A percentile compares a stretch with the other conserved stretches of the same genome.
Evolutionary conservation across 2,888 invertebrate species (phyloP).

Genomic region (Epiblema foenella): DNA sequence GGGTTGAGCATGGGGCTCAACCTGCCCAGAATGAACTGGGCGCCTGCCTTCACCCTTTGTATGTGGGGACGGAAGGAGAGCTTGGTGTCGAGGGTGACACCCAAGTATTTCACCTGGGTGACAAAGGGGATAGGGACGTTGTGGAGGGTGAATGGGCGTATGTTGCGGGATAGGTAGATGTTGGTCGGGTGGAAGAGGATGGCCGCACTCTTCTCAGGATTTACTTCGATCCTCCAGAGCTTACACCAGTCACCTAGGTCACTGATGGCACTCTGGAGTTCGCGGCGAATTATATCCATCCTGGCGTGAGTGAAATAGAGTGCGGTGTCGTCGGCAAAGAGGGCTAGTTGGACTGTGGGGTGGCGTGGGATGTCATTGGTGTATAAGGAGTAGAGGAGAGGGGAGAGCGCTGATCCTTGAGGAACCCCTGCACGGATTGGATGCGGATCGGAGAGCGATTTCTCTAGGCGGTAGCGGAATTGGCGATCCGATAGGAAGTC

Average conservation of each 20-base stretch:
- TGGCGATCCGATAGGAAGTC: not conserved
- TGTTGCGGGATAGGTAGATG: too few species aligned
- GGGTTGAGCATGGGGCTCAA: too few species aligned
- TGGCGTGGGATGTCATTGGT: not conserved
- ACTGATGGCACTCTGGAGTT: too few species aligned
- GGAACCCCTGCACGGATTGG: conserved; percentile 23
- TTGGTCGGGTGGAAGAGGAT: not conserved
- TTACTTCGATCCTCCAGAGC: too few species aligned
- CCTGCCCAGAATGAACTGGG: too few species aligned
- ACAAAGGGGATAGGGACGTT: too few species aligned
- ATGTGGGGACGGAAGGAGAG: too few species aligned
- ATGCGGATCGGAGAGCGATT: not conserved
- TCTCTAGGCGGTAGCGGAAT: conserved; percentile 6
- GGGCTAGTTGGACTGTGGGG: not conserved
- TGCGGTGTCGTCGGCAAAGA: conserved; percentile 25
- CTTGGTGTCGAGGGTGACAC: too few species aligned
- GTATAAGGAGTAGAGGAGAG: not conserved
- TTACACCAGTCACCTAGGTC: too few species aligned
- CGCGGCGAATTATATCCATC: not conserved
- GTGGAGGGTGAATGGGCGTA: too few species aligned
- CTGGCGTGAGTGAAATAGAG: not conserved
- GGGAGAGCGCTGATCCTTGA: conserved; percentile 12
- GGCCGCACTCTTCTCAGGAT: not conserved
- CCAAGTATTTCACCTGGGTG: too few species aligned
- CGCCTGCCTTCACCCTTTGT: too few species aligned